Evolutionary conservation across 2,113 vertebrate genomes (phyloP), one percentile per base, ranked within the genome.

Genomic region (Diglossa brunneiventris): DNA sequence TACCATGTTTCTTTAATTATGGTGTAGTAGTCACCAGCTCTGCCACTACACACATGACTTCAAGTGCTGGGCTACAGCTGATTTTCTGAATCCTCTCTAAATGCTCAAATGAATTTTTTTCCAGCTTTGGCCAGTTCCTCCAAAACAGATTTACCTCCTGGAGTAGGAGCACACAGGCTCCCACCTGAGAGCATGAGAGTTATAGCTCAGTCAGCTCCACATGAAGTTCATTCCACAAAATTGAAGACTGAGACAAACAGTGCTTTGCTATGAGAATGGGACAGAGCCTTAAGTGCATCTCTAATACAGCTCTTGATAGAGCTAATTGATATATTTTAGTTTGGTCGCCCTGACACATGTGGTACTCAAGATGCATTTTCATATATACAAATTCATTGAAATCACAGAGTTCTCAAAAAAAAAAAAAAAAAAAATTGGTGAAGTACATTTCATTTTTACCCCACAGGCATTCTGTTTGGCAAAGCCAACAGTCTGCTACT

Each of bases 11-110:
- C 42, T n/a, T 39, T 46, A 49, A 33, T 11, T 33, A 28, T 28
- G 5, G 15, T 42, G 23, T 6, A 37, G 37, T 11, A 7, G 23
- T 42, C 44, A 46, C 66, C 52, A 67, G 19, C 28, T 94, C 10
- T 1, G 1, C 49, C 58, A 10, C 24, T 37, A 33, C 8, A 13
- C 18, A 5, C 17, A 22, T 17, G 30, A 39, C 58, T 73, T 39
- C 1, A 1, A 61, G 12, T 0, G 0, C 39, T 52, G 67, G 20
- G 39, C 50, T 78, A 16, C 37, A 41, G 31, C 3, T 62, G 26
- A n/a, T 63, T 68, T 56, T 77, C 35, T 70, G 69, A 84, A 81
- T 87, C 53, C 17, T 68, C 61, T 70, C 68, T n/a, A 44, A 64
- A 55, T 5, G 20, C 17, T 22, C 33, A 53, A 55, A 83, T 13